phyloP scores from a whole-genome alignment of 2,888 invertebrate species.

The Drosophila kanekoi region DNA sequence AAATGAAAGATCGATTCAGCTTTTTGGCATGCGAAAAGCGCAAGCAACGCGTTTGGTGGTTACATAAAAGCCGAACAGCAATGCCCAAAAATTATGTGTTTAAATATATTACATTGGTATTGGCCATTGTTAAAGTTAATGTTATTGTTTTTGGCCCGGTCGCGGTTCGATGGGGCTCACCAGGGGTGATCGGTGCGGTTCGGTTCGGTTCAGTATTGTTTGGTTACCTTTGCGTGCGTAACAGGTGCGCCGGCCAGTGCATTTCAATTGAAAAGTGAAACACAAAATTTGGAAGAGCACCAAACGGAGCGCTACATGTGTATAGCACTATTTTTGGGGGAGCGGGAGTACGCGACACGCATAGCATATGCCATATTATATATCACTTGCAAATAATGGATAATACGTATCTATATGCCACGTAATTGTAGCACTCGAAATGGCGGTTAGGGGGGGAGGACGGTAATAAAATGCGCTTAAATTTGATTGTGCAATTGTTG shows the following conservation, averaged over 20 bases:
- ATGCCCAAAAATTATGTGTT: constrained; percentile 38
- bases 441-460: background rate
- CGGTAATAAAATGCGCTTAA: constrained; percentile 8
- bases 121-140: constrained; percentile 51
- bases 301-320: constrained; percentile 13
- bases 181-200: background rate
- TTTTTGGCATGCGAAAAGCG: constrained; percentile 55
- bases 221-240: constrained; percentile 52
- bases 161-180: constrained; percentile 25
- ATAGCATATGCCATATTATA: constrained; percentile 22
- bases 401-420: constrained; percentile 29
- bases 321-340: constrained; percentile 3
- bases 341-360: constrained; percentile 42
- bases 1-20: constrained; percentile 38
- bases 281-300: constrained; percentile 35
- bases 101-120: constrained; percentile 52
- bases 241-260: constrained; percentile 69
- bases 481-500: constrained; percentile 56
- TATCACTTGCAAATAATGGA: constrained; percentile 27
- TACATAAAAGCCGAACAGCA: constrained; percentile 44
- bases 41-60: constrained; percentile 30
- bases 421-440: constrained; percentile 46
- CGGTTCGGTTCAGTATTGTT: constrained; percentile 3
- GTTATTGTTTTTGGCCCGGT: constrained; percentile 48
- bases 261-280: constrained; percentile 71